Conservation (phyloP, 2,888 invertebrate species). For the Dolichomitus sp. region DNA sequence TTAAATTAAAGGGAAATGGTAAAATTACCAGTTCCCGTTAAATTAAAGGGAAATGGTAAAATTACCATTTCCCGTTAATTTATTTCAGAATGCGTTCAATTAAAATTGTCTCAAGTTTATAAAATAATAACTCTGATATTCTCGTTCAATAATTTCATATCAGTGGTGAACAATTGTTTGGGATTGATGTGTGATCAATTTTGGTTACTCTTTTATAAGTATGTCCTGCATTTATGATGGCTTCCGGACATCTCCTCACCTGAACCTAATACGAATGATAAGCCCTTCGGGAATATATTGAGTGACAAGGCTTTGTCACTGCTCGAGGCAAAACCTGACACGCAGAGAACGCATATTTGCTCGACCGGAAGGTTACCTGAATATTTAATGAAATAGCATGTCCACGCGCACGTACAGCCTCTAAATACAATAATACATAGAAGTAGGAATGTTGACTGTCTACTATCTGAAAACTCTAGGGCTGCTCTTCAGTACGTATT, state of each 20-base stretch:
- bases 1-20: too few species aligned
- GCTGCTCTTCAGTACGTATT: slow-evolving; percentile 22
- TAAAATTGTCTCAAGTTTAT: too few species aligned
- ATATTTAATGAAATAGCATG: slow-evolving; percentile 73
- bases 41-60: too few species aligned
- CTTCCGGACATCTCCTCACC: neutral
- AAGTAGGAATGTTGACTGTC: neutral
- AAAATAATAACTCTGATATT: neutral
- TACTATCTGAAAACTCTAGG: slow-evolving; percentile 21
- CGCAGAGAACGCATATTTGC: slow-evolving; percentile 47
- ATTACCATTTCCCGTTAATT: too few species aligned
- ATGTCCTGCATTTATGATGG: neutral
- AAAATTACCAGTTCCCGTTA: too few species aligned
- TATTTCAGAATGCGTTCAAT: too few species aligned
- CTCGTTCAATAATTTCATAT: neutral
- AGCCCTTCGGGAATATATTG: slow-evolving; percentile 37
- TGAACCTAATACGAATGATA: slow-evolving; percentile 2
- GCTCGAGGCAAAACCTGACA: slow-evolving; percentile 31
- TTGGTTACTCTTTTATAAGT: neutral
- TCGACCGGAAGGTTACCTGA: slow-evolving; percentile 70
- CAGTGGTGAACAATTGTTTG: neutral
- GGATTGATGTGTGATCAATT: neutral
- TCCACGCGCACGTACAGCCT: slow-evolving; percentile 51
- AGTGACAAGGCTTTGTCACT: slow-evolving; percentile 39
- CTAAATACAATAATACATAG: slow-evolving; percentile 49